Evolutionary conservation across 2,888 invertebrate species (phyloP), one percentile per base, ranked within the genome.

Genomic region (Sabellastarte sp.): DNA sequence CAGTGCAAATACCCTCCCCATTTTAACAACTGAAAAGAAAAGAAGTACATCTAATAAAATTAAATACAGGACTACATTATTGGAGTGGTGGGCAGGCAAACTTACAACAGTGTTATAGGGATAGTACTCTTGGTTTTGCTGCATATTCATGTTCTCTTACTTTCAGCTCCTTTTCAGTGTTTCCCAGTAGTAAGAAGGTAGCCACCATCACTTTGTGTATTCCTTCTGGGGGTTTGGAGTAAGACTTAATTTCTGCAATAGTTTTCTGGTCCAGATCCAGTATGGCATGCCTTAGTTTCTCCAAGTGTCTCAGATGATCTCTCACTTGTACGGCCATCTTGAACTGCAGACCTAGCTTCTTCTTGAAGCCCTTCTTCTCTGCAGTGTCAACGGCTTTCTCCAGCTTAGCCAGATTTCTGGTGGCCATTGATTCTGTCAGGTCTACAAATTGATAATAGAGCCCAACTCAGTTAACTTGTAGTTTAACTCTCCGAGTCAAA

Each of bases 181-280:
- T 70, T 2, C 80, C 80, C 10, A 81, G 73, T 59, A 81, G 66
- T 57, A 80, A 60, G 67, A 80, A 77, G 0, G 80, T 76, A 1
- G 78, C 78, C 66, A 72, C 74, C 71, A 81, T 74, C 24, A 77
- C 75, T 59, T 72, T 74, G 59, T 77, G 76, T 1, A 81, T 75
- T 3, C 76, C 77, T 32, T 75, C 74, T 20, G 80, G 80, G 1
- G 81, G 81, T 28, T 74, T 76, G 31, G 70, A 59, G 68, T 80
- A 81, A 1, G 77, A 74, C 68, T 76, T 77, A 61, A 81, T 73
- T 68, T 81, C 81, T 2, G 80, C 74, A 15, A 81, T 75, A 0
- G 80, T 78, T 63, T 76, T 77, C 63, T 73, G 74, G 66, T 81
- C 79, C 72, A 81, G 73, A 50, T 74, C 74, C 26, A 80, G 66